Base-by-base conservation (phyloP, 2,113 vertebrate genomes). In the Lagopus leucura region DNA sequence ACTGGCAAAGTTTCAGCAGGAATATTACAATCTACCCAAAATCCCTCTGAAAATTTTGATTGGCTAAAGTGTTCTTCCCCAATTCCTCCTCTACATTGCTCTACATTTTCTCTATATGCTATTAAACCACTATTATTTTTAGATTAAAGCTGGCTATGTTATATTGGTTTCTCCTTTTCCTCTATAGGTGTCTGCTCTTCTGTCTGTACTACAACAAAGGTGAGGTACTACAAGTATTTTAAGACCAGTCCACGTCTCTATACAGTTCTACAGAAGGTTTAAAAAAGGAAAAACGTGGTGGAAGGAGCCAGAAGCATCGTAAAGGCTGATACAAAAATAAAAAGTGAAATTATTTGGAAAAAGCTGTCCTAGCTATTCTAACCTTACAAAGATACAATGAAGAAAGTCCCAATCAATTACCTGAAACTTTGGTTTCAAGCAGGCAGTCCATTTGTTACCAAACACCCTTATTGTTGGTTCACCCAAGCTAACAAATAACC, bases 221-320 rank as follows among this genome's bases (percentile, higher is more conserved):
- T 30, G 42, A 89, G 28, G 47, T 22, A 7, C 2, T 5, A 47
- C 45, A 74, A 54, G 17, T 34, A 17, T 2, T 47, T 30, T 15
- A 72, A 89, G 63, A 54, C 8, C 4, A 6, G 16, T 16, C 34
- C 0, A 0, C 4, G 9, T 47, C 0, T 1, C 73, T 14, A 9
- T 1, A 45, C 28, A 61, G 13, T n/a, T 50, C 30, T 86, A 64
- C 42, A 74, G 66, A 52, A 72, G 81, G 67, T 9, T 75, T 11
- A 52, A 61, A 42, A 36, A 32, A 77, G 4, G 16, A 13, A 32
- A 3, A 14, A 65, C 22, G 14, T 61, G 84, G 43, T n/a, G 34
- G 22, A 76, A 78, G 5, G 21, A 85, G 34, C 6, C 21, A 30
- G 72, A 73, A 66, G 24, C 38, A 55, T 18, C 15, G 19, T 55